Conservation (phyloP, 2,797 vertebrate species). For the Phoeniculus purpureus region DNA sequence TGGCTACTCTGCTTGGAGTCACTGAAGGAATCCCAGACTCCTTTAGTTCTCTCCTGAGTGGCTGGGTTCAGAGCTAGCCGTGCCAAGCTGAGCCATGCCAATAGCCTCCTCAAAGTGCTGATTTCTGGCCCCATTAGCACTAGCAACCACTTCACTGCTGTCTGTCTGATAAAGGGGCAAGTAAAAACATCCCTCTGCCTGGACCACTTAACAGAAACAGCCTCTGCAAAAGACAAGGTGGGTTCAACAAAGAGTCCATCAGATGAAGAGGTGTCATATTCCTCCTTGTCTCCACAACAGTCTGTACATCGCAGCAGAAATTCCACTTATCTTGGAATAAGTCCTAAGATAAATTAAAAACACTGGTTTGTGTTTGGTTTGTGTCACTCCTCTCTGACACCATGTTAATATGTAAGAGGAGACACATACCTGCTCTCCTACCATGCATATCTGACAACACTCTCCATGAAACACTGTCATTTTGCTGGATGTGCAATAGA, state of each 20-base stretch:
- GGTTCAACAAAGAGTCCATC: not conserved
- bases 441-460: not conserved
- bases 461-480: not conserved
- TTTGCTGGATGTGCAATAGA: not conserved
- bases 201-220: rapidly evolving
- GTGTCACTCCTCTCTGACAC: not conserved
- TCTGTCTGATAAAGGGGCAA: not conserved
- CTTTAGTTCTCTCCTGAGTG: not conserved
- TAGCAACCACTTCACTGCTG: not conserved
- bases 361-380: not conserved
- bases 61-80: not conserved
- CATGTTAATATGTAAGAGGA: rapidly evolving
- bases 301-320: not conserved
- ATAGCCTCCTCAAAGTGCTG: not conserved
- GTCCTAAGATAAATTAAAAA: not conserved
- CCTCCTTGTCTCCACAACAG: not conserved
- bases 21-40: not conserved
- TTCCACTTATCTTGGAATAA: not conserved
- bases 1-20: not conserved
- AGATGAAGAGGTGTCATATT: not conserved
- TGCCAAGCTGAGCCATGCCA: not conserved
- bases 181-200: not conserved
- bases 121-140: not conserved
- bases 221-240: not conserved
- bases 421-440: not conserved